phyloP scores from a whole-genome alignment of 1,140 invertebrate genomes.

The Hermatobates lingyangjiaoensis region DNA sequence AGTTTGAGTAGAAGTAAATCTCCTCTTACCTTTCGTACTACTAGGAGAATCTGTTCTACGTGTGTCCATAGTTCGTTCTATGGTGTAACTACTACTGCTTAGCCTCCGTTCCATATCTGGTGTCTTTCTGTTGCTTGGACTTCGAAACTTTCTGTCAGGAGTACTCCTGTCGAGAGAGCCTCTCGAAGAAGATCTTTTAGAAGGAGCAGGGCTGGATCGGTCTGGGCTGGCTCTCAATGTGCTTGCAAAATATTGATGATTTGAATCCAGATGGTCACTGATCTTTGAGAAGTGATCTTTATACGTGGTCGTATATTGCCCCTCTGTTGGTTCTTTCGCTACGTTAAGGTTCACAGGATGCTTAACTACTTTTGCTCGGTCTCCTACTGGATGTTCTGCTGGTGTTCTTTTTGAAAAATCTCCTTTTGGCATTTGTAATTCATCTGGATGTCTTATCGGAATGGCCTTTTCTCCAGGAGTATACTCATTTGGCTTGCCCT shows the following conservation, averaged over 20 bases:
- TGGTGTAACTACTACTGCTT: constrained; percentile 16
- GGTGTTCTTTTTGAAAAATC: background rate
- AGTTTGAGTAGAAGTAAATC: constrained; percentile 17
- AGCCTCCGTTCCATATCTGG: constrained; percentile 14
- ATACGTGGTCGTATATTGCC: constrained; percentile 37
- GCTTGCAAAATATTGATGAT: constrained; percentile 48
- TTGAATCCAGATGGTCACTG: constrained; percentile 39
- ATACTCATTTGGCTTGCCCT: no score
- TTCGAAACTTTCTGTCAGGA: constrained; percentile 14
- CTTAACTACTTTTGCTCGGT: constrained; percentile 9
- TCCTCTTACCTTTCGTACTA: constrained; percentile 16
- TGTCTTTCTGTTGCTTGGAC: constrained; percentile 6
- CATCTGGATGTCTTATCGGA: background rate
- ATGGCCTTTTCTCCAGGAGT: no score
- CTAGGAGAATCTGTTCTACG: constrained; percentile 4
- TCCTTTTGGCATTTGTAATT: background rate
- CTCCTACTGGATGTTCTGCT: background rate
- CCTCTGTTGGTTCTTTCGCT: constrained; percentile 20
- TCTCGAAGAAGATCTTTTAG: constrained; percentile 25
- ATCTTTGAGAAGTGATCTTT: constrained; percentile 34
- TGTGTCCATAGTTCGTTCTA: constrained; percentile 14
- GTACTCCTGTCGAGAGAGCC: constrained; percentile 17
- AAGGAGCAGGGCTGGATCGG: constrained; percentile 26
- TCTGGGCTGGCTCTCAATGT: constrained; percentile 36
- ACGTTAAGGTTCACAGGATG: constrained; percentile 11